Conservation (phyloP, 2,888 invertebrate species). For the Macrosiphum euphorbiae region DNA sequence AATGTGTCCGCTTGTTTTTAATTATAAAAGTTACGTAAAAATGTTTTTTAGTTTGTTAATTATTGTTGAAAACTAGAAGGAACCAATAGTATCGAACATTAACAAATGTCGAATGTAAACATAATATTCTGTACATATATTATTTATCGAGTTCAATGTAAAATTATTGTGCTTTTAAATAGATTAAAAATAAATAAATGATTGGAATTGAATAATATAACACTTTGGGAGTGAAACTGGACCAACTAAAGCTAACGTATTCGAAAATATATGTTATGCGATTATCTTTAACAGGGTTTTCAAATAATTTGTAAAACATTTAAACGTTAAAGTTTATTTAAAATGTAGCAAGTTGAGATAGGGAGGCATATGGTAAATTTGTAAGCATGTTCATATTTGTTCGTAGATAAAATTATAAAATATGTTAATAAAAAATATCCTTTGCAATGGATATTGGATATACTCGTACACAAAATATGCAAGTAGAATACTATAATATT, state of each 20-base stretch:
- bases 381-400: neutral
- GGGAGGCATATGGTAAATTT: neutral
- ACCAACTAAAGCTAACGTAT: neutral
- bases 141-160: constrained; percentile 24
- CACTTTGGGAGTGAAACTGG: neutral
- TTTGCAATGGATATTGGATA: neutral
- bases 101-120: constrained; percentile 23
- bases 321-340: neutral
- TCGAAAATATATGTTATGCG: neutral
- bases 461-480: neutral
- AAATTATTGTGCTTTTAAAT: constrained; percentile 57
- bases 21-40: constrained; percentile 45
- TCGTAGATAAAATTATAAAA: neutral
- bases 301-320: constrained; percentile 8
- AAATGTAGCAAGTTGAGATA: neutral
- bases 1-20: constrained; percentile 38
- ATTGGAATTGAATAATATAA: constrained; percentile 37
- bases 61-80: constrained; percentile 24
- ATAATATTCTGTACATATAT: constrained; percentile 19
- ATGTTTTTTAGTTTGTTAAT: constrained; percentile 22
- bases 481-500: neutral
- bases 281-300: constrained; percentile 27
- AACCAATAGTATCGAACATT: constrained; percentile 8
- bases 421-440: neutral
- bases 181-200: constrained; percentile 56